Evolutionary conservation across 2,113 vertebrate genomes (phyloP), one percentile per base, ranked within the genome.

Genomic region (Bubo bubo): DNA sequence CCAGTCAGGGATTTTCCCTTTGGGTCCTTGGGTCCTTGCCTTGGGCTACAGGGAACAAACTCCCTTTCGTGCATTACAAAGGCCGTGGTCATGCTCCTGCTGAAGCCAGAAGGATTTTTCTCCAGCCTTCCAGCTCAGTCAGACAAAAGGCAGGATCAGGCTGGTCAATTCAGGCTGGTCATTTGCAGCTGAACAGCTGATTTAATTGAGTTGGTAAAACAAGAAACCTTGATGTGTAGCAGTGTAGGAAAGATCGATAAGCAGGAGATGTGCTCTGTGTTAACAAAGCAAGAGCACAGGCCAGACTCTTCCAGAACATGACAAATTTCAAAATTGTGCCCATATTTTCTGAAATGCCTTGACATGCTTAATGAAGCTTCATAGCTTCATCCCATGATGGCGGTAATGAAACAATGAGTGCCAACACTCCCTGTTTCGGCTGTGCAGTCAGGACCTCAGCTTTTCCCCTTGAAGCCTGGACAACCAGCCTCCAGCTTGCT

Each of bases 401-500:
- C 9, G 5, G 32, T 20, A 56, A 23, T 8, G 49, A 72, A 83
- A 53, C 13, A 20, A 35, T 1, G 1, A 14, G 13, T 20, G 22
- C 49, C 34, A 74, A 50, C 60, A 26, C 41, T 63, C 20, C 55
- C 70, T n/a, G 2, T 68, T 86, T 71, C 1, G 4, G 15, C 39
- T 43, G 6, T 35, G 39, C 16, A 39, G 9, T 16, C 0, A 0
- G 4, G 43, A 81, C 26, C 41, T 71, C 2, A 2, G 22, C 49
- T 83, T 20, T 58, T 60, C 43, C 37, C 27, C 52, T 47, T 1
- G 0, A 60, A 62, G 22, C 20, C 63, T 13, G 2, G 49, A 32
- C 23, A 27, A 9, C 30, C 2, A 2, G 5, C 26, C 32, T 68
- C 5, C 4, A 3, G 10, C 1, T 0, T 59, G 39, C 9, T 66